Base-by-base conservation (phyloP, 2,888 invertebrate genomes). In the Cecidostiba fungosa region DNA sequence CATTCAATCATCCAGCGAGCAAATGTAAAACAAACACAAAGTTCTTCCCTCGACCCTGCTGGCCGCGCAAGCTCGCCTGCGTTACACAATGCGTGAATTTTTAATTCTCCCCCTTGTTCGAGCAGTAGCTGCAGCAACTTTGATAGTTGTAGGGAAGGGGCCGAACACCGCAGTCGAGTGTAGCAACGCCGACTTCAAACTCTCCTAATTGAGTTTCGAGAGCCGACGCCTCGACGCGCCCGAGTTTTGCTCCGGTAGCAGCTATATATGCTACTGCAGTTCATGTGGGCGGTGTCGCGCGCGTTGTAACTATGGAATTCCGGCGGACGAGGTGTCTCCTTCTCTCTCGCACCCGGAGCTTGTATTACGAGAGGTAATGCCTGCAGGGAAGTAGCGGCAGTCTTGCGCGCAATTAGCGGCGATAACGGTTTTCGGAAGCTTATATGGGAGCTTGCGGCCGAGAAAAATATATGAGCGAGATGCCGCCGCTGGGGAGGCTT, bases 201-300 rank as follows among this genome's bases (percentile, higher is more conserved):
- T 87, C 86, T 74, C 59, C 62, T 87, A 89, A 88, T 89, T 88
- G 89, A 89, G 86, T 89, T 86, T 82, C 82, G 76, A 82, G 81
- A 87, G 76, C 85, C 77, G 59, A 86, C 86, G 85, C 87, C 87
- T 79, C 29, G 69, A 72, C 54, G 70, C 36, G 59, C 29, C 19
- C 50, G 50, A 19, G 50, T 50, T 50, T 50, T 29, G 29, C 26
- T 36, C 47, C 43, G n/a, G 70, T 12, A 14, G 8, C 50, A 26
- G 23, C 29, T 72, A 39, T 29, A 73, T 6, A n/a, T n/a, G 29
- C n/a, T n/a, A n/a, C n/a, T 66, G 43, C 23, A 78, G 23, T n/a
- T 59, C 54, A 6, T n/a, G 54, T n/a, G n/a, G 66, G 26, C 39
- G 59, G 59, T 3, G 39, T 10, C 62, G 19, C 59, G 19, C 62